Conservation (phyloP, 2,797 vertebrate genomes). For the Chrysocyon brachyurus region DNA sequence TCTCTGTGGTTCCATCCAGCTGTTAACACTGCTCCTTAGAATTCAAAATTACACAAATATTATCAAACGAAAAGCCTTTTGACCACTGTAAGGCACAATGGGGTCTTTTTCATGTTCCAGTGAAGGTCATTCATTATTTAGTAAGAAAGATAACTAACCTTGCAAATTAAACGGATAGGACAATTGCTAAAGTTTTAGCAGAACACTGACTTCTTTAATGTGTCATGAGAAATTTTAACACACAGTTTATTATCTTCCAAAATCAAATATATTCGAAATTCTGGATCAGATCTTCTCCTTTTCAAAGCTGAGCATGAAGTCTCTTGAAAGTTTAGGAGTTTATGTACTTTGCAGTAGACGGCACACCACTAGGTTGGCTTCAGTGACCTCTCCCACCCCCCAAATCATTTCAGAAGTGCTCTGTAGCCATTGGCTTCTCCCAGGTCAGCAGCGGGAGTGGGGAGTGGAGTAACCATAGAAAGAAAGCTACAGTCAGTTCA, state of each 20-base stretch:
- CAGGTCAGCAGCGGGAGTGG: neutral
- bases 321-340: neutral
- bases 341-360: neutral
- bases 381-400: neutral
- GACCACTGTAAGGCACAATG: neutral
- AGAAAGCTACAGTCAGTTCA: neutral
- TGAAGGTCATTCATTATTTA: neutral
- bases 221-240: conserved; percentile 29
- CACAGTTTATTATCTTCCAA: neutral
- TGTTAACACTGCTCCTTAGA: neutral
- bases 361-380: neutral
- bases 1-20: neutral
- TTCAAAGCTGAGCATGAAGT: neutral
- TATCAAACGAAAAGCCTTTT: neutral
- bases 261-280: conserved; percentile 9
- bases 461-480: neutral
- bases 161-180: neutral
- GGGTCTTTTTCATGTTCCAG: conserved; percentile 3
- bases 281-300: neutral
- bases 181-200: neutral
- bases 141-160: neutral
- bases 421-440: neutral
- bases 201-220: neutral
- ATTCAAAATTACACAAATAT: neutral
- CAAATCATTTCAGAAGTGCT: neutral